Evolutionary conservation across 2,113 vertebrate genomes (phyloP), one percentile per base, ranked within the genome.

Genomic region (Scortum barcoo): DNA sequence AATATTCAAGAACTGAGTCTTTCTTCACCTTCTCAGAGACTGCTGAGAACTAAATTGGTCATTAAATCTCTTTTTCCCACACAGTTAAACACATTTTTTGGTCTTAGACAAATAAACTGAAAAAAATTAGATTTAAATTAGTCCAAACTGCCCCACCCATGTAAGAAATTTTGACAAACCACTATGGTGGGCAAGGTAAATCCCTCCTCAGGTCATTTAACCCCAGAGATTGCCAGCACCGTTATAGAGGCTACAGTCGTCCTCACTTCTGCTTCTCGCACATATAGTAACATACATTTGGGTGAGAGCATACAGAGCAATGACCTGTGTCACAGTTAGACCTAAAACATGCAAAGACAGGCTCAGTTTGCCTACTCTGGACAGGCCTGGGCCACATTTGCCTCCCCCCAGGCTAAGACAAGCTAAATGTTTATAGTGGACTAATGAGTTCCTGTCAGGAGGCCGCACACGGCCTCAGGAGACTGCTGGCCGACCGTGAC

Each of bases 401-500:
- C 77, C 61, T 77, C 61, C 81, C 86, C 53, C 60, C 38, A 66
- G 81, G 86, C 87, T 85, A 84, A 88, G 78, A 89, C 83, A 80
- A 88, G 91, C 78, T 90, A 90, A 90, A 90, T 94, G 91, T 95
- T 95, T 94, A 93, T 88, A 88, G 92, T 86, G 78, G 85, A 80
- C 89, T 95, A 94, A 95, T 94, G 93, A 94, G 92, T 92, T 94
- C 86, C 92, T 93, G 91, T 93, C 88, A 92, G 88, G 88, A 86
- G 91, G 84, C 85, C 2, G 71, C 78, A 76, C 73, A 83, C 66
- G 56, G 86, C 88, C 85, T 85, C 83, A 63, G 89, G 88, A 89
- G 75, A 66, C 83, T 0, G 79, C 89, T 83, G 81, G 81, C 85
- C 70, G 58, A 84, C 78, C 54, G 78, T 87, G 87, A 84, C 81